Evolutionary conservation across 2,888 invertebrate genomes (phyloP), one percentile per base, ranked within the genome.

Genomic region (Brachypterus glaber): DNA sequence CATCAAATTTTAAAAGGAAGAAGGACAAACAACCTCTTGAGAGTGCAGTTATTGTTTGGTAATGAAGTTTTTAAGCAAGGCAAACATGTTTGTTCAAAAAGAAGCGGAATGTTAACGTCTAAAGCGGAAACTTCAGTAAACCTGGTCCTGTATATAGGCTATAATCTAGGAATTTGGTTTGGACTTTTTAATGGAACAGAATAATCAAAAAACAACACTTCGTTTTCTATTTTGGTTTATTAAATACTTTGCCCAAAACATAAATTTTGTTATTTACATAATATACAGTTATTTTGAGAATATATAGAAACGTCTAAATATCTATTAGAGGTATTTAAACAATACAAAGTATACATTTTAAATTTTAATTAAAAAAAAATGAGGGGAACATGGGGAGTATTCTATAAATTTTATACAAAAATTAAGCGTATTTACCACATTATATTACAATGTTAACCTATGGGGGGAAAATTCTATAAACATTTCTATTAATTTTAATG

Each of bases 251-350:
- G 54, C 52, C 54, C 54, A 51, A 53, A 54, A 52, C 50, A 52
- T 50, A 53, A 53, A 51, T 54, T 53, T 54, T 46, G 50, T 48
- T 54, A 53, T 54, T 39, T 54, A 54, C 53, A 54, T 45, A 49
- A 51, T 52, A 41, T 53, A 52, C 50, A 52, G 26, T 46, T 35
- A 34, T 48, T 44, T 45, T 39, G 40, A 43, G 37, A 36, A 40
- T 41, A 42, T 27, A 27, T 9, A 9, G 38, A 38, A n/a, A n/a
- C n/a, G n/a, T n/a, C n/a, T 44, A 43, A 37, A 31, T 12, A n/a
- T 13, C 29, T 31, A 31, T 43, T 44, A 47, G 40, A 38, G 43
- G 44, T 41, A 41, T 42, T 44, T 42, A 37, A 44, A 40, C 42
- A 40, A 43, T 46, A 46, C 45, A 48, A 40, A 47, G 45, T 53